These are phyloP conservation scores for Thera obeliscata DNA, from an alignment of 2,888 invertebrate species.

Conservation along the genomic window DNA sequence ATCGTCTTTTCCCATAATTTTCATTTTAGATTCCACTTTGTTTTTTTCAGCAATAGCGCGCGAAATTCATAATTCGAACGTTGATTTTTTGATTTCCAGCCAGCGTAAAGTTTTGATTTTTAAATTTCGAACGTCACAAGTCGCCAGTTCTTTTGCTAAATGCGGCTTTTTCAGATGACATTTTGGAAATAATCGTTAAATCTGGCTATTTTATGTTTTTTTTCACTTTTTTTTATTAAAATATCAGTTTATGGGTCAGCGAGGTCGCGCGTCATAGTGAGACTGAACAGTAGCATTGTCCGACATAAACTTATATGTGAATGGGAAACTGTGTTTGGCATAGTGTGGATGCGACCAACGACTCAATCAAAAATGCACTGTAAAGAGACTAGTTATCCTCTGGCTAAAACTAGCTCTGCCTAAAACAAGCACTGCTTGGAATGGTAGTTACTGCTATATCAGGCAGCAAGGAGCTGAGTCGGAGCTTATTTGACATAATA, in stretches of 20 bases:
- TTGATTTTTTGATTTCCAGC: not conserved
- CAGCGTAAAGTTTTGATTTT: not conserved
- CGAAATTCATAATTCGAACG: slow-evolving; percentile 16
- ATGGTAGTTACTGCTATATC: too few species aligned
- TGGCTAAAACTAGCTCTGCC: too few species aligned
- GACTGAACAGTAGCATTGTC: slow-evolving; percentile 77
- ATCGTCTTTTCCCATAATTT: not conserved
- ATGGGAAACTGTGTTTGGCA: slow-evolving; percentile 59
- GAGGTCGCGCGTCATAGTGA: slow-evolving; percentile 67
- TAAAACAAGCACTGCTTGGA: not conserved
- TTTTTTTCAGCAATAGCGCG: slow-evolving; percentile 7
- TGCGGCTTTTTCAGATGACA: too few species aligned
- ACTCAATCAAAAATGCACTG: not conserved
- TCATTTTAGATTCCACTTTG: slow-evolving; percentile 1
- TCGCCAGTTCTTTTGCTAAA: not conserved
- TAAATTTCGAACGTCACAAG: not conserved
- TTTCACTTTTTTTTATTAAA: slow-evolving; percentile 8
- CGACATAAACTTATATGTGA: slow-evolving; percentile 80
- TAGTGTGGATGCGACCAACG: slow-evolving; percentile 57
- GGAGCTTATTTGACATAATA: too few species aligned
- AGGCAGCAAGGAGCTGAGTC: too few species aligned
- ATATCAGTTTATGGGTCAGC: slow-evolving; percentile 62
- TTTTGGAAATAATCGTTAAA: too few species aligned
- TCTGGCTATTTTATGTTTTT: not conserved
- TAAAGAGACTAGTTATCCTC: too few species aligned